Evolutionary conservation across 2,797 vertebrate genomes (phyloP), one percentile per base, ranked within the genome.

Genomic region (Cottoperca gobio): DNA sequence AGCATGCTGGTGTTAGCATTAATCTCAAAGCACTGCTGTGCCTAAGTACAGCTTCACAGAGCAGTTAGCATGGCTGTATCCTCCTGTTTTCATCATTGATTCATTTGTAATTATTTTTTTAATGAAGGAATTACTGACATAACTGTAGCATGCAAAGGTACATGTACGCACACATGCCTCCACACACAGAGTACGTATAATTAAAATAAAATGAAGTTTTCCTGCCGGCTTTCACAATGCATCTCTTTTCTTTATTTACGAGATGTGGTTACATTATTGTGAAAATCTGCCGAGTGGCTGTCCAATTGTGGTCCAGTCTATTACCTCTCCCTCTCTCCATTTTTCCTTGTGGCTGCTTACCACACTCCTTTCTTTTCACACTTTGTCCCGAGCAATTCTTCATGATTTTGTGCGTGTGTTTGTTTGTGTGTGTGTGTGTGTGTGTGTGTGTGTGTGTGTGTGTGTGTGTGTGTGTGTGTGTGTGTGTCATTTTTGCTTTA

Each of bases 161-260:
- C 21, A n/a, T n/a, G n/a, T n/a, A n/a, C 31, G 31, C 31, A 31
- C 31, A 35, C 43, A 17, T 28, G 10, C 53, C 53, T 28, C 14
- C 61, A 61, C 37, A 62, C 53, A 21, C 6, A 49, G 24, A 70
- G 10, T 26, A 50, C 48, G 49, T 42, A 39, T 70, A 81, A 86
- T 86, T 86, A 76, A 83, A 82, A 39, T n/a, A n/a, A n/a, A n/a
- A n/a, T n/a, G n/a, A 28, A 48, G 54, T 81, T 76, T 76, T 69
- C 19, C 49, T 73, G 54, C 31, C 4, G 17, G 54, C 61, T 76
- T 43, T 54, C 58, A 60, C 49, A 28, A 26, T 76, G 43, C 58
- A 50, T 57, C 35, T 46, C 8, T 1, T 45, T 78, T 67, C 16
- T 68, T 48, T 67, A 59, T 80, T 78, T 64, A 62, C 3, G 4